Percentiles rank a stretch among this genome's conserved stretches.
phyloP scores from a whole-genome alignment of 1,140 invertebrate species.

The Drosophila lini region DNA sequence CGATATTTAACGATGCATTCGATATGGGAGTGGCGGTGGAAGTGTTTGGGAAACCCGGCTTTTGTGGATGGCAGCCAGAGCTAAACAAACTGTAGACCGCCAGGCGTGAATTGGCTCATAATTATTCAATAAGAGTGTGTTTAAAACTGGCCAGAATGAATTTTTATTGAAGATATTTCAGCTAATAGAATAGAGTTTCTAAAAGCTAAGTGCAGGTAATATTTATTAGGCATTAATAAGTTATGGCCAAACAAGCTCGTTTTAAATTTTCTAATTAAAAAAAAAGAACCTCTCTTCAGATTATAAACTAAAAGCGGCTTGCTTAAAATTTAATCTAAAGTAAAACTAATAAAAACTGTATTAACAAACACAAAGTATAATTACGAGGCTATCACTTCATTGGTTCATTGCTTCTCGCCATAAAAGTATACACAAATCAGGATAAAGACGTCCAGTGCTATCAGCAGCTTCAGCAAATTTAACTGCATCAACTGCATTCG shows the following conservation, averaged over 20 bases:
- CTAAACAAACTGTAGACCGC: conserved; percentile 31
- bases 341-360: background rate
- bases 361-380: background rate
- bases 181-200: background rate
- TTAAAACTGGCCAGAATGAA: conserved; percentile 22
- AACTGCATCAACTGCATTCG: conserved; percentile 59
- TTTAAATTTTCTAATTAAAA: background rate
- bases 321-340: background rate
- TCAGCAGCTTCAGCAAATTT: conserved; percentile 60
- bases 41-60: background rate
- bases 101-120: conserved; percentile 55
- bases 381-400: background rate
- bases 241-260: background rate
- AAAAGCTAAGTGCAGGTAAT: background rate
- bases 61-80: conserved; percentile 5
- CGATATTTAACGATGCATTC: conserved; percentile 71
- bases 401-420: background rate
- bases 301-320: background rate
- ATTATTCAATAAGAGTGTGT: conserved; percentile 55
- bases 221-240: background rate
- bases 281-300: background rate
- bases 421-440: conserved; percentile 37
- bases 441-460: conserved; percentile 43
- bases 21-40: conserved; percentile 4
- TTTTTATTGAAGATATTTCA: background rate